Percentiles rank a stretch among this genome's conserved stretches.
phyloP scores from a whole-genome alignment of 1,140 invertebrate species.

The Nymphalis io region DNA sequence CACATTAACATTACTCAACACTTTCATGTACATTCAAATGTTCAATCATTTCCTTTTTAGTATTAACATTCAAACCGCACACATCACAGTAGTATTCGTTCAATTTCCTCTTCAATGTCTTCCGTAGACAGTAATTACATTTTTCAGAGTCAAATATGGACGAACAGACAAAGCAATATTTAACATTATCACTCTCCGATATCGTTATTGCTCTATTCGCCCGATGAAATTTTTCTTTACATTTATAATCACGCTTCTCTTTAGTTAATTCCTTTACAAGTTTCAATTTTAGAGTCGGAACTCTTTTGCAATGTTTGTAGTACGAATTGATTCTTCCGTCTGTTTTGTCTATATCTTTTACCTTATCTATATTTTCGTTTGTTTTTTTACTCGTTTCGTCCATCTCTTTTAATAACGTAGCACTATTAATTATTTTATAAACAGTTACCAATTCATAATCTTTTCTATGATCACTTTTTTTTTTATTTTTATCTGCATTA shows the following conservation, averaged over 20 bases:
- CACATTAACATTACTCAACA: too few species aligned
- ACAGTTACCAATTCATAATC: conserved; percentile 48
- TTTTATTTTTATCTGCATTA: neutral
- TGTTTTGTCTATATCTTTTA: neutral
- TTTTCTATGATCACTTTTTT: conserved; percentile 22
- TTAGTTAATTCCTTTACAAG: neutral
- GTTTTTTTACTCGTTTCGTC: conserved; percentile 14
- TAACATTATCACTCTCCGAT: conserved; percentile 39
- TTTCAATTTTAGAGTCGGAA: conserved; percentile 1
- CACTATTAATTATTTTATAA: conserved; percentile 49
- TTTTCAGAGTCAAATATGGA: conserved; percentile 48
- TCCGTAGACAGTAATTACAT: conserved; percentile 44
- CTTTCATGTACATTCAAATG: conserved; percentile 8
- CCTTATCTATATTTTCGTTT: neutral
- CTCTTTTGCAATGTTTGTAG: conserved; percentile 33
- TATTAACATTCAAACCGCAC: conserved; percentile 9
- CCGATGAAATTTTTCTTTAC: too few species aligned
- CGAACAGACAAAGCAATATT: conserved; percentile 55
- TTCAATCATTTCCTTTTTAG: conserved; percentile 7
- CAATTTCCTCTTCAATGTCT: conserved; percentile 8
- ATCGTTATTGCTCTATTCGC: conserved; percentile 47
- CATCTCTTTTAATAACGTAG: conserved; percentile 31
- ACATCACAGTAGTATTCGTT: conserved; percentile 9
- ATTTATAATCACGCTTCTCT: neutral
- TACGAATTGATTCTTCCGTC: conserved; percentile 30